Evolutionary conservation across 2,113 vertebrate genomes (phyloP), one percentile per base, ranked within the genome.

Genomic region (Petroica traversi): DNA sequence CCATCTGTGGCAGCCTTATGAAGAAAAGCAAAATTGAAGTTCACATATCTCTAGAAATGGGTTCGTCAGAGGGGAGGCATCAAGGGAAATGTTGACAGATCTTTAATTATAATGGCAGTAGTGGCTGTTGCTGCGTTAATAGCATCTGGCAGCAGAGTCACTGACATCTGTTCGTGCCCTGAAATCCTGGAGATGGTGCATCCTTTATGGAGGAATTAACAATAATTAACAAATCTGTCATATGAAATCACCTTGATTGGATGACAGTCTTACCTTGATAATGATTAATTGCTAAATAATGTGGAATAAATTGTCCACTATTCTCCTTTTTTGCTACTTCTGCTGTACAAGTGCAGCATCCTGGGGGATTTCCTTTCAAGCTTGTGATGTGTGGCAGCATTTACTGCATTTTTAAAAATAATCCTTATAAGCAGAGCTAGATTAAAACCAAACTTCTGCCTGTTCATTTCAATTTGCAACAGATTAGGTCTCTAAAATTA

Each of bases 181-280:
- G 33, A 80, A 92, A 95, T 93, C 85, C 76, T 75, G 38, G 34
- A 22, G 36, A 22, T 6, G 6, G 51, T 52, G 25, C 66, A 8
- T 67, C 19, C 66, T 86, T 79, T 78, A n/a, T 87, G 89, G 74
- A 90, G 62, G 43, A 91, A 89, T 93, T 78, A 91, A 82, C 41
- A 74, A 49, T 77, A 92, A 91, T 92, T 97, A 92, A 94, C 33
- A 4, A 72, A 95, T 71, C 88, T 64, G 71, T 88, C 92, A 72
- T 78, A 71, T 85, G 57, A 82, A 92, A 93, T 93, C 93, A 93
- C 84, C 91, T 97, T 71, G 72, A 92, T 88, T 92, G 93, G 69
- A 74, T 92, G 88, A 62, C 64, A 85, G 85, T 54, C 81, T 88
- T 90, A 76, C 91, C 74, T 62, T 79, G 84, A 38, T 94, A 76